A percentile compares a stretch with the other conserved stretches of the same genome.
Evolutionary conservation across 2,113 vertebrate species (phyloP).

Genomic region (Dipodomys spectabilis): DNA sequence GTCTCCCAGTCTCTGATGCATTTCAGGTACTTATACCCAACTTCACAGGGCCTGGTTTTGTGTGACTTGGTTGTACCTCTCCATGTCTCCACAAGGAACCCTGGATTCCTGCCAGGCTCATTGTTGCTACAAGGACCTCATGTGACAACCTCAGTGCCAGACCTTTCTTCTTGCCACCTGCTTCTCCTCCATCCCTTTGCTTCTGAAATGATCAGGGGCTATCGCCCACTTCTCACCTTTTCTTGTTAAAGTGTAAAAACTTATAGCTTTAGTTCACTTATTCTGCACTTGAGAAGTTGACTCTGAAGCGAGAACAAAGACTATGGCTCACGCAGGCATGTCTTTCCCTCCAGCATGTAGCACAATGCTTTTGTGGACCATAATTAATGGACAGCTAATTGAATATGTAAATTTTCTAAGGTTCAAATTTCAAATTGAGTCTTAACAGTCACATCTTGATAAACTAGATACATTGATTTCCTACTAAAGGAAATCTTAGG

Average conservation of each 20-base stretch:
- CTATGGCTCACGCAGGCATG: fast-evolving
- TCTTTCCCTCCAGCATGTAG: background rate
- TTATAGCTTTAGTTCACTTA: background rate
- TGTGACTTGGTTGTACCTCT: background rate
- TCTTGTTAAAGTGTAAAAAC: background rate
- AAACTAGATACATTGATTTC: background rate
- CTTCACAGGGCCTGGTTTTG: background rate
- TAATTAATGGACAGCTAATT: background rate
- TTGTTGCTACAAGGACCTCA: background rate
- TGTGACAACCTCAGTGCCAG: background rate
- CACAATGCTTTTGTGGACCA: background rate
- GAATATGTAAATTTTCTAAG: constrained; percentile 10
- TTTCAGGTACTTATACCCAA: background rate
- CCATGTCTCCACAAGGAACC: too few species aligned
- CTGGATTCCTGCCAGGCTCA: background rate
- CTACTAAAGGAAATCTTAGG: background rate
- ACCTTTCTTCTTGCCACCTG: background rate
- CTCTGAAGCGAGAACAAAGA: background rate
- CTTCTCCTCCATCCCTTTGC: background rate
- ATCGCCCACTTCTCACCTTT: background rate
- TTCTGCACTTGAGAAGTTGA: background rate
- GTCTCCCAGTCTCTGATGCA: fast-evolving
- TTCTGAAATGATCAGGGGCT: background rate
- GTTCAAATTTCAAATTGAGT: background rate
- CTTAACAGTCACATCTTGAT: background rate